A percentile compares a stretch with the other conserved stretches of the same genome.
phyloP scores from a whole-genome alignment of 2,113 vertebrate genomes.

The Phodopus roborovskii region DNA sequence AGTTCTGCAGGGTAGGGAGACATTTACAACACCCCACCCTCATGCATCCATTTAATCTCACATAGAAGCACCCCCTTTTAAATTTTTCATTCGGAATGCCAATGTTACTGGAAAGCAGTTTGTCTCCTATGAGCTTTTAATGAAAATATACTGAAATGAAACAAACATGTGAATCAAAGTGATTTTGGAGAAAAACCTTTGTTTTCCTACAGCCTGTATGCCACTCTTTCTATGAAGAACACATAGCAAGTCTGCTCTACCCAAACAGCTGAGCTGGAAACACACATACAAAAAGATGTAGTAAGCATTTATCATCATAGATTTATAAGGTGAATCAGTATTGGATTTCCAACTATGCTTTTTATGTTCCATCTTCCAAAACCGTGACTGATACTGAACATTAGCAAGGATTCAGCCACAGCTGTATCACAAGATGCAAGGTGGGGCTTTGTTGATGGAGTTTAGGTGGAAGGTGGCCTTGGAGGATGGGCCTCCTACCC shows the following conservation, averaged over 20 bases:
- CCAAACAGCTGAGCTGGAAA: neutral
- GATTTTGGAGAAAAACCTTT: neutral
- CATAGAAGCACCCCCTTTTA: neutral
- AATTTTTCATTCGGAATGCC: conserved; percentile 4
- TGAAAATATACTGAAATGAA: neutral
- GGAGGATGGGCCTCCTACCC: neutral
- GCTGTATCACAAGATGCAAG: neutral
- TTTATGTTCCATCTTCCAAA: conserved; percentile 21
- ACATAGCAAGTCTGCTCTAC: neutral
- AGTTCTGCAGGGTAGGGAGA: neutral
- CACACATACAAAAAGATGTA: neutral
- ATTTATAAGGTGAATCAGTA: neutral
- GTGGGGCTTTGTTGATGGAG: neutral
- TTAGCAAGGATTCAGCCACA: neutral
- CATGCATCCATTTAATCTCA: neutral
- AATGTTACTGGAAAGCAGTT: neutral
- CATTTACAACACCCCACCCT: neutral
- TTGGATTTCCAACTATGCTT: conserved; percentile 13
- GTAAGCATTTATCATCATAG: neutral
- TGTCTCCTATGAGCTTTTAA: neutral
- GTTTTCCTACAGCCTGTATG: neutral
- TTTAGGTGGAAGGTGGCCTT: neutral
- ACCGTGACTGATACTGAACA: neutral
- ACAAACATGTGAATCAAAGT: neutral
- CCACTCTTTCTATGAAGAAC: neutral